Percentiles rank a stretch among this genome's conserved stretches.
phyloP scores from a whole-genome alignment of 1,140 invertebrate genomes.

The Zaprionus kolodkinae region DNA sequence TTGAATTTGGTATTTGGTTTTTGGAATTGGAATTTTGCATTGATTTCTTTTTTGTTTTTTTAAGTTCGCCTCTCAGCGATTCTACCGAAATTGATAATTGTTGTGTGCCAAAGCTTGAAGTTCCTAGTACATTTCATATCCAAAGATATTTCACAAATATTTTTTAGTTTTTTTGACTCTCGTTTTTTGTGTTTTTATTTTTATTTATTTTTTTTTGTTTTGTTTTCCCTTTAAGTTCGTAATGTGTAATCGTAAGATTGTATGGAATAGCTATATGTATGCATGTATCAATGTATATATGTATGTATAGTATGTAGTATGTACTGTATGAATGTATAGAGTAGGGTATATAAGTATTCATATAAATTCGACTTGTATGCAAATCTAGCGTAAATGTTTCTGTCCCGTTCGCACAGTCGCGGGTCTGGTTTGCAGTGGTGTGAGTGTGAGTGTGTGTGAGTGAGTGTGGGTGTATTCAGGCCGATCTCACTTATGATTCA shows the following conservation, averaged over 20 bases:
- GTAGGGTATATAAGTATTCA: slow-evolving; percentile 53
- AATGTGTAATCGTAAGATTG: slow-evolving; percentile 50
- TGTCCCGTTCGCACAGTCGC: slow-evolving; percentile 9
- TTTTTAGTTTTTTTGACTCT: not conserved
- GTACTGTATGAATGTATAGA: slow-evolving; percentile 37
- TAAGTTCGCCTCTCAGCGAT: slow-evolving; percentile 24
- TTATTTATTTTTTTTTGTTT: slow-evolving; percentile 22
- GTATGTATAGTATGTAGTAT: slow-evolving; percentile 21
- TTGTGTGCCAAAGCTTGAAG: slow-evolving; percentile 74
- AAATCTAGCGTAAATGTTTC: slow-evolving; percentile 75
- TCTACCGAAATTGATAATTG: slow-evolving; percentile 38
- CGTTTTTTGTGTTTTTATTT: slow-evolving; percentile 22
- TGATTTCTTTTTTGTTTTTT: slow-evolving; percentile 30
- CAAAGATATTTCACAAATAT: slow-evolving; percentile 28
- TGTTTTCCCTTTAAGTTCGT: slow-evolving; percentile 61
- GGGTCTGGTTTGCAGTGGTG: not conserved
- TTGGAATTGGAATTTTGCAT: slow-evolving; percentile 20
- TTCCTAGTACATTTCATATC: slow-evolving; percentile 26
- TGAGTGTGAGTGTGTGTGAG: slow-evolving; percentile 3
- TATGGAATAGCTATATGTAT: slow-evolving; percentile 29
- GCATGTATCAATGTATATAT: slow-evolving; percentile 31
- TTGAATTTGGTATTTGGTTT: slow-evolving; percentile 45
- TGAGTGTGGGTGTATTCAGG: slow-evolving; percentile 13
- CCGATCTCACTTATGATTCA: slow-evolving; percentile 34
- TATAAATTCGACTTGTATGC: slow-evolving; percentile 81